Conservation (phyloP, 2,113 vertebrate species). For the Phaethornis superciliosus region DNA sequence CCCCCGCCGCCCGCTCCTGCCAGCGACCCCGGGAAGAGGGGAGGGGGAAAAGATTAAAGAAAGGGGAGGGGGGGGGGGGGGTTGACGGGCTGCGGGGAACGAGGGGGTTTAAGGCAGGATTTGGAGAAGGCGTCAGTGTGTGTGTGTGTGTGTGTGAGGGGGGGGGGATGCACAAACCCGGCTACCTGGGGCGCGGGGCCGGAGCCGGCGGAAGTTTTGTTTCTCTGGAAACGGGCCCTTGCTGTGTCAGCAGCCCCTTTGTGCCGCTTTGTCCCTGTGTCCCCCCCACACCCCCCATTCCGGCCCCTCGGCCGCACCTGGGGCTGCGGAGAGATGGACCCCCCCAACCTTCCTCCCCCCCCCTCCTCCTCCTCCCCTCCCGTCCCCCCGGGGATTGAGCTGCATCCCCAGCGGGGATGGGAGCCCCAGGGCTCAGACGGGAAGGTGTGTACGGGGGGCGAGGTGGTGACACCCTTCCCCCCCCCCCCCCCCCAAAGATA, state of each 20-base stretch:
- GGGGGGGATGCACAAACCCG: neutral
- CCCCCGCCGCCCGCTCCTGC: neutral
- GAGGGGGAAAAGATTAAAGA: no score
- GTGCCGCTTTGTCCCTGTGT: neutral
- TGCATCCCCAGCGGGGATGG: neutral
- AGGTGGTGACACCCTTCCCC: neutral
- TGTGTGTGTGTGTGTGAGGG: no score
- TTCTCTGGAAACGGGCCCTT: slow-evolving; percentile 20
- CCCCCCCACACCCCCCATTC: neutral
- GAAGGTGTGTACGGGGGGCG: neutral
- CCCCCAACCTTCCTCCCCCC: accelerated
- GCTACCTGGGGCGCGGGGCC: slow-evolving; percentile 11
- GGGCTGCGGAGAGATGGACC: neutral
- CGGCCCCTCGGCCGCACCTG: neutral
- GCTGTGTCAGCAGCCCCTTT: slow-evolving; percentile 23
- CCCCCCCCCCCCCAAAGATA: neutral
- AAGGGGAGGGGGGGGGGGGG: neutral
- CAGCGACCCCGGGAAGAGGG: neutral
- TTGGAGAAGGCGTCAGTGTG: no score
- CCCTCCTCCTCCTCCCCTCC: accelerated
- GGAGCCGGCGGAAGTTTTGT: slow-evolving; percentile 9
- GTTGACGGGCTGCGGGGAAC: no score
- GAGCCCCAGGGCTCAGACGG: neutral
- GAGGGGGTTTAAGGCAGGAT: neutral
- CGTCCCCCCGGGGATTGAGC: neutral